Conservation (phyloP, 2,888 invertebrate genomes). For the Hipparchia sbordonii region DNA sequence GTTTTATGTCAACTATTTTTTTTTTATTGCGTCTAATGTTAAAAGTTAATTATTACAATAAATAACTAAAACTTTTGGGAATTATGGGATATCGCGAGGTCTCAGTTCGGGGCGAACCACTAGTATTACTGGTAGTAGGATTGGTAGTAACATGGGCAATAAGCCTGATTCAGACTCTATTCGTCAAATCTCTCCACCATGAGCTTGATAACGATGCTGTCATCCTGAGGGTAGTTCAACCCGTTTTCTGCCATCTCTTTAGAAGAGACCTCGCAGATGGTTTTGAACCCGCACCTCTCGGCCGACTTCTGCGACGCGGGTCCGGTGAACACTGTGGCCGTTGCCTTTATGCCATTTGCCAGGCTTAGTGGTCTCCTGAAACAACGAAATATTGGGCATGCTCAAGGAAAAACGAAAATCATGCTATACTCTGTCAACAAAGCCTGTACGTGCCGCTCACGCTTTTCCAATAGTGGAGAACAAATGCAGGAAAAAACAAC, state of each 20-base stretch:
- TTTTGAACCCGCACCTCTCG: slow-evolving; percentile 53
- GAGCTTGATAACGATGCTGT: slow-evolving; percentile 53
- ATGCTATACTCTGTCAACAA: too few species aligned
- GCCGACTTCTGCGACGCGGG: slow-evolving; percentile 63
- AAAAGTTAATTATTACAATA: too few species aligned
- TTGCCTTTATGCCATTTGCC: slow-evolving; percentile 54
- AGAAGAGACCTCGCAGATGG: slow-evolving; percentile 48
- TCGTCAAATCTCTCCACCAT: slow-evolving; percentile 59
- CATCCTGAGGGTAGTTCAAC: slow-evolving; percentile 55
- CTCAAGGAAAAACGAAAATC: background rate
- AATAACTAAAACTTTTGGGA: too few species aligned
- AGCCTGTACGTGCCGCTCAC: too few species aligned
- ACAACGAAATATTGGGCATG: background rate
- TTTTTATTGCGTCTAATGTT: too few species aligned
- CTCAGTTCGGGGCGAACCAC: too few species aligned
- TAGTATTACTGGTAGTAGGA: too few species aligned
- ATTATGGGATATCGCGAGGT: too few species aligned
- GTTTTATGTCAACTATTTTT: too few species aligned
- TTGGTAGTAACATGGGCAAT: too few species aligned
- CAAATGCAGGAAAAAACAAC: too few species aligned
- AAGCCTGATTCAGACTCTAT: background rate
- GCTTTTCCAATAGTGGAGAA: too few species aligned
- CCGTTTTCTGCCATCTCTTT: slow-evolving; percentile 59
- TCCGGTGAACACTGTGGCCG: slow-evolving; percentile 65
- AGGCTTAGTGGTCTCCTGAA: slow-evolving; percentile 58